A percentile compares a stretch with the other conserved stretches of the same genome.
Conservation (phyloP, 2,888 invertebrate species). For the Acanthopleura granulata region DNA sequence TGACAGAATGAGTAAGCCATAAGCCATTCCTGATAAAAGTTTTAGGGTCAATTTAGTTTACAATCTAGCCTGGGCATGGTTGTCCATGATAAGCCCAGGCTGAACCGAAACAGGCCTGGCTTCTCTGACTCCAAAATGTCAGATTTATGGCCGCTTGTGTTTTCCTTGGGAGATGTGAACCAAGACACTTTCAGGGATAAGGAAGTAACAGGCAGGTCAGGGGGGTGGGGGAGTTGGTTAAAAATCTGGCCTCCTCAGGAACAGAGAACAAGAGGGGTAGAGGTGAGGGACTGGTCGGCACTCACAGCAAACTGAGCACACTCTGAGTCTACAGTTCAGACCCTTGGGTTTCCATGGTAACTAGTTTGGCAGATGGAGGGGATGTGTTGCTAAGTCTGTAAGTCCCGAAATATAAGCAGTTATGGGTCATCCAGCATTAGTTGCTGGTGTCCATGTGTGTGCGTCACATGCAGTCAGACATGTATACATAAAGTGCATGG, state of each 20-base stretch:
- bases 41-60: conserved; percentile 11
- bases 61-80: not conserved
- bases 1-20: too few species aligned
- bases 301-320: not conserved
- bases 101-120: not conserved
- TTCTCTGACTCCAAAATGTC: not conserved
- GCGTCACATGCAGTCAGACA: not conserved
- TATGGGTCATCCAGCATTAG: conserved; percentile 12
- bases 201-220: not conserved
- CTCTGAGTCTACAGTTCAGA: not conserved
- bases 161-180: not conserved
- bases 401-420: not conserved
- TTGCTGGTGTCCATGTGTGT: not conserved
- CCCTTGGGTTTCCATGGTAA: conserved; percentile 2
- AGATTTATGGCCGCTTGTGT: conserved; percentile 13
- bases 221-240: too few species aligned
- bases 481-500: not conserved
- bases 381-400: conserved; percentile 5
- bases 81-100: not conserved
- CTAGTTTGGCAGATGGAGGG: not conserved
- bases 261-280: too few species aligned
- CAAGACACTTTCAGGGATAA: not conserved
- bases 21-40: not conserved
- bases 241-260: too few species aligned
- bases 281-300: too few species aligned